Evolutionary conservation across 2,888 invertebrate genomes (phyloP).

Genomic region (Synergus itoensis): DNA sequence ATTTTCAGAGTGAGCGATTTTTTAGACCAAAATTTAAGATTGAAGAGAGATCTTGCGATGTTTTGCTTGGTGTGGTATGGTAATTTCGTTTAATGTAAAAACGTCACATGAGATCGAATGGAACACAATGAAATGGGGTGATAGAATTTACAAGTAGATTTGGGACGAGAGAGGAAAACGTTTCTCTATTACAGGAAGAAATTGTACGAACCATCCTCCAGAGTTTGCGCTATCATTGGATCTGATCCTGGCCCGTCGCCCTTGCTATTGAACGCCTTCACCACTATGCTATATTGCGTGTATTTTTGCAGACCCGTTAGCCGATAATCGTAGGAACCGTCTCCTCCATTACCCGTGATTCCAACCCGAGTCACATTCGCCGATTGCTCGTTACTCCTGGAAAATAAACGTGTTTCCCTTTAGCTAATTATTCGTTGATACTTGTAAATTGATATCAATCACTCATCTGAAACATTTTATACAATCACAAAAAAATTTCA

Average conservation of each 20-base stretch:
- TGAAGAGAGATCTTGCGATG: background rate
- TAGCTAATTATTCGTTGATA: too few species aligned
- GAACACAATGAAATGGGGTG: slow-evolving; percentile 21
- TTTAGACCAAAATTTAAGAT: background rate
- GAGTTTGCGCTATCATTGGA: slow-evolving; percentile 87
- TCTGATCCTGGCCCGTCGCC: slow-evolving; percentile 92
- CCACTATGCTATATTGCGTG: slow-evolving; percentile 89
- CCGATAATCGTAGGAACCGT: slow-evolving; percentile 79
- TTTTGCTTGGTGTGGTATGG: background rate
- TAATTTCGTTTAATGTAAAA: slow-evolving; percentile 24
- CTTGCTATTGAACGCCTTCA: slow-evolving; percentile 92
- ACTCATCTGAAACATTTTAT: too few species aligned
- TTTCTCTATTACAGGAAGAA: slow-evolving; percentile 36
- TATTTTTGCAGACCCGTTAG: slow-evolving; percentile 87
- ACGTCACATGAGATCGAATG: slow-evolving; percentile 29
- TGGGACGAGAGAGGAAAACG: slow-evolving; percentile 37
- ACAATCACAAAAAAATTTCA: too few species aligned
- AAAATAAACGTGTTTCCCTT: slow-evolving; percentile 29
- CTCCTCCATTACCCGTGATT: slow-evolving; percentile 77
- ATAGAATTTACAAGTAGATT: slow-evolving; percentile 29
- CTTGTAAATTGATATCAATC: too few species aligned
- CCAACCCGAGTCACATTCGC: slow-evolving; percentile 72
- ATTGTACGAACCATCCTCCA: slow-evolving; percentile 86
- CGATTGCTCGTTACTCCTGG: slow-evolving; percentile 69
- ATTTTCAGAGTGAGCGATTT: slow-evolving; percentile 11